These are phyloP conservation scores for Leucosticte australis DNA, from an alignment of 2,113 vertebrate species.

Conservation along the genomic window DNA sequence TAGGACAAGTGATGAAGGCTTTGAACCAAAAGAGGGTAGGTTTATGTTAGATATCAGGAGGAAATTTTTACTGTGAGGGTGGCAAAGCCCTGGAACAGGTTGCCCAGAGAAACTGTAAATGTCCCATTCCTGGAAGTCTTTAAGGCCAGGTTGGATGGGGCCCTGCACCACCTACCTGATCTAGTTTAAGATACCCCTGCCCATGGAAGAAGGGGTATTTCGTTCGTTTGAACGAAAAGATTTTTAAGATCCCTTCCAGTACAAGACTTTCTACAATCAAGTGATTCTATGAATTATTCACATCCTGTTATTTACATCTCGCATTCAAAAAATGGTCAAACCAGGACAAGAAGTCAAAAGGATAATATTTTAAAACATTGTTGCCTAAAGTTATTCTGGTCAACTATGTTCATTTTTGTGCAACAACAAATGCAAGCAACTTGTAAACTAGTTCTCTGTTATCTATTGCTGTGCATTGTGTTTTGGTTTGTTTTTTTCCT, in stretches of 20 bases:
- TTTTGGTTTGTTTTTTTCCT: neutral
- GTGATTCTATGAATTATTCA: neutral
- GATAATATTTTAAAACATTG: neutral
- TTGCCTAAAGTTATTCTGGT: neutral
- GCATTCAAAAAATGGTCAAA: neutral
- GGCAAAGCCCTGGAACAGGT: neutral
- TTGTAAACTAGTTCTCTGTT: neutral
- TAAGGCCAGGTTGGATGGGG: neutral
- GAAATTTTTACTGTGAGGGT: neutral
- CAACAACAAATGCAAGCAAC: neutral
- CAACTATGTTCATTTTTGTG: neutral
- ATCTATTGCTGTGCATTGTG: neutral
- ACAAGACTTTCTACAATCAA: neutral
- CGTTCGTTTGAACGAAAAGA: neutral
- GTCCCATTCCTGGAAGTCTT: neutral
- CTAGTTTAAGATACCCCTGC: neutral
- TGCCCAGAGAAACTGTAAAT: neutral
- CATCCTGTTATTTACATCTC: neutral
- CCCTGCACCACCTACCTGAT: too few relatives aligned
- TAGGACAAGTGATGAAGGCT: neutral
- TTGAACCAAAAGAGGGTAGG: accelerated
- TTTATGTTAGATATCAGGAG: neutral
- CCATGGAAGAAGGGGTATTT: neutral
- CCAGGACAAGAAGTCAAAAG: neutral
- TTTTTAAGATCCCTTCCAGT: neutral